Conservation (phyloP, 1,140 invertebrate species). For the Habropoda laboriosa region DNA sequence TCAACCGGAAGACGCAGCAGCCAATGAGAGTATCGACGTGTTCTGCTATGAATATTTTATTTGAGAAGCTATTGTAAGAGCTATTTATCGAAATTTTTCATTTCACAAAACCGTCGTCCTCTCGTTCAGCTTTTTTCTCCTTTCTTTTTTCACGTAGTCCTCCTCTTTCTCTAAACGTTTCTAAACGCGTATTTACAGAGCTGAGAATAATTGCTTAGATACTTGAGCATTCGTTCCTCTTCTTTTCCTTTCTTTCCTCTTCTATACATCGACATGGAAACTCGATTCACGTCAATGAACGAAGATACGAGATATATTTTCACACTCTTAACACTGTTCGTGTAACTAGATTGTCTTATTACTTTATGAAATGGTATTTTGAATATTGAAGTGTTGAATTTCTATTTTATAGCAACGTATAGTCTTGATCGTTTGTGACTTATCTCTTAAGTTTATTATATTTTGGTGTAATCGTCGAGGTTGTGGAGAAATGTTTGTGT, state of each 20-base stretch:
- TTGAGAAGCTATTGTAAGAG: not conserved
- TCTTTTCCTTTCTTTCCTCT: not conserved
- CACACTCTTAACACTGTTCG: not conserved
- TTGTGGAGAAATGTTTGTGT: not conserved
- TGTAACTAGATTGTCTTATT: slow-evolving; percentile 9
- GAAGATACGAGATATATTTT: not conserved
- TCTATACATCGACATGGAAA: slow-evolving; percentile 5
- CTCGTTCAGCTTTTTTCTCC: not conserved
- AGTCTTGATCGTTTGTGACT: not conserved
- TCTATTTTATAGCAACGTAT: not conserved
- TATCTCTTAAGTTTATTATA: not conserved
- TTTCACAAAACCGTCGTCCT: slow-evolving; percentile 26
- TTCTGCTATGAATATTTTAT: not conserved
- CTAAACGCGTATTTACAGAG: slow-evolving; percentile 75
- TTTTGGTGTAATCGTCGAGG: not conserved
- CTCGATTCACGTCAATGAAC: not conserved
- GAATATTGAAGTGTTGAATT: not conserved
- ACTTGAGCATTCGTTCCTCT: slow-evolving; percentile 70
- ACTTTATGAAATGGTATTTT: not conserved
- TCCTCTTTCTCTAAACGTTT: slow-evolving; percentile 46
- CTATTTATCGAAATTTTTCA: not conserved
- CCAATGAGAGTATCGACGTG: slow-evolving; percentile 34
- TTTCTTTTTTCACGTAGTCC: slow-evolving; percentile 1
- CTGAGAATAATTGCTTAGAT: slow-evolving; percentile 69
- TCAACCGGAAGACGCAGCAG: slow-evolving; percentile 14